Evolutionary conservation across 2,888 invertebrate genomes (phyloP), one percentile per base, ranked within the genome.

Genomic region (Ischnus inquisitorius): DNA sequence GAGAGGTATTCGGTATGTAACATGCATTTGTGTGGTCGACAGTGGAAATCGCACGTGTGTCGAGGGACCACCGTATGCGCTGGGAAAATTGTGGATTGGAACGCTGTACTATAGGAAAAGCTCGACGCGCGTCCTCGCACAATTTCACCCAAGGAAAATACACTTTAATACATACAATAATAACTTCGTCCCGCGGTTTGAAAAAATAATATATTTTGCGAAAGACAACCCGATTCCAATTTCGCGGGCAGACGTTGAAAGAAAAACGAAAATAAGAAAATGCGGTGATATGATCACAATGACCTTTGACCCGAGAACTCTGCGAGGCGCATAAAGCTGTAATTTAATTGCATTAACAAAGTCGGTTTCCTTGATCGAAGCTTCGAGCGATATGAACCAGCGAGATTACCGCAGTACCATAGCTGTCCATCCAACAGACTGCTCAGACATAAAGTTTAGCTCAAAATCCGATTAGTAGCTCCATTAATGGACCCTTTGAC

Each of bases 401-500:
- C 2, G 8, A 8, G 16, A 51, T 54, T 54, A 22, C 12, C 22
- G 19, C 19, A 22, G 10, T 22, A 14, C 22, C 54, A 22, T 54
- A 8, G 54, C 16, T 22, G 2, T 51, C 51, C 51, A 5, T 54
- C 22, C 19, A 3, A 22, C 22, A 19, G 34, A 4, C 16, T 22
- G 54, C 54, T 22, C 8, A 22, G 54, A 54, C 19, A 16, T 16
- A 22, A 54, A 54, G 54, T 22, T 75, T 19, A n/a, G 25, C 75
- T 67, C 25, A 64, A 10, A 75, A 75, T 80, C 68, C 48, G 41
- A 75, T 80, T 80, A 80, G 80, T 12, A 62, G 68, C 67, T 65
- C 74, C 80, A 80, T 80, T 68, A 80, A 64, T 39, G 68, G 25
- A 34, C 28, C 16, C 57, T 51, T 71, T 64, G 76, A 60, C 16